Percentiles rank a stretch among this genome's conserved stretches.
These are phyloP conservation scores for Apamea epomidion DNA, from an alignment of 2,888 invertebrate genomes.

Conservation along the genomic window DNA sequence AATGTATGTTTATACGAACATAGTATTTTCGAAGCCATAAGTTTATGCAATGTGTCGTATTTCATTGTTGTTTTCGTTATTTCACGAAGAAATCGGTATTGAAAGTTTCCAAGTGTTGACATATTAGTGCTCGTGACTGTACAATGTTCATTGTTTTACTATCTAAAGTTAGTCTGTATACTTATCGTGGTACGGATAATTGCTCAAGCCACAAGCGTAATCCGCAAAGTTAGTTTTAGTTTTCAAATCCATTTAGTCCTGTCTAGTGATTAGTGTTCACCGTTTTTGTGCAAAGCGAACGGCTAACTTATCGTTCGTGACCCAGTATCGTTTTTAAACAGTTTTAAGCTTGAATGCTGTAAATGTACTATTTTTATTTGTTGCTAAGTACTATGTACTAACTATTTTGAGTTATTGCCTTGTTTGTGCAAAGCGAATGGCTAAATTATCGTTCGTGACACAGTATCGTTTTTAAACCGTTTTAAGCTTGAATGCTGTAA, in stretches of 20 bases:
- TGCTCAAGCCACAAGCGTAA: slow-evolving; percentile 15
- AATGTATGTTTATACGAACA: no score
- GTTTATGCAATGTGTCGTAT: no score
- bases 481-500: not conserved
- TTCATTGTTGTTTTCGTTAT: no score
- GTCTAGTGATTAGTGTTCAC: slow-evolving; percentile 11
- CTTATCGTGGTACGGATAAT: slow-evolving; percentile 30
- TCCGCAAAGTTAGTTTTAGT: slow-evolving; percentile 35
- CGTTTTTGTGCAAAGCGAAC: slow-evolving; percentile 3
- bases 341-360: not conserved
- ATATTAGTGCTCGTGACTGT: not conserved
- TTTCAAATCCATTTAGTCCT: slow-evolving; percentile 31
- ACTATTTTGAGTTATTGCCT: no score
- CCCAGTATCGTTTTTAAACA: not conserved
- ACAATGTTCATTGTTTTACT: slow-evolving; percentile 20
- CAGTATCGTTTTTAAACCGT: not conserved
- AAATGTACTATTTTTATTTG: no score
- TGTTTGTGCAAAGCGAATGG: not conserved
- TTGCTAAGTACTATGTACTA: no score
- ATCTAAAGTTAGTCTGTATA: slow-evolving; percentile 15
- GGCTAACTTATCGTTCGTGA: no score
- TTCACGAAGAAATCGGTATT: no score
- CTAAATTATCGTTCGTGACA: not conserved
- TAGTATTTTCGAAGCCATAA: no score
- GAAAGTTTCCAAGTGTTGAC: no score